A percentile compares a stretch with the other conserved stretches of the same genome.
These are phyloP conservation scores for Megathymus violae DNA, from an alignment of 1,140 invertebrate genomes.

Conservation along the genomic window DNA sequence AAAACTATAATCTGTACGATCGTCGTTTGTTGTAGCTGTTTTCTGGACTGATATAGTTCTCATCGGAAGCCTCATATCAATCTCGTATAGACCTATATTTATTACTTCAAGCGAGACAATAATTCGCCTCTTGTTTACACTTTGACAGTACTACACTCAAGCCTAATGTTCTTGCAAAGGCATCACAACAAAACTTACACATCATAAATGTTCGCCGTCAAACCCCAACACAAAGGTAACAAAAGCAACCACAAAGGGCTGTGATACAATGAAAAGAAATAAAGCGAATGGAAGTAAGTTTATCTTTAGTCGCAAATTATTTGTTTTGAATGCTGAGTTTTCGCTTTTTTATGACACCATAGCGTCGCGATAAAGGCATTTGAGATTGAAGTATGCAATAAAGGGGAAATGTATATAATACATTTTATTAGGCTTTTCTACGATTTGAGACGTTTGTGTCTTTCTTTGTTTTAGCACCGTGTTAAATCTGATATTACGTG, in stretches of 20 bases:
- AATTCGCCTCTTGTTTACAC: not conserved
- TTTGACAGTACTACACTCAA: not conserved
- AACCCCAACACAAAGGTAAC: conserved; percentile 44
- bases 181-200: conserved; percentile 41
- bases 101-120: not conserved
- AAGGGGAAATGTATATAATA: conserved; percentile 22
- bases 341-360: conserved; percentile 17
- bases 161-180: not conserved
- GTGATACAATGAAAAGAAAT: conserved; percentile 52
- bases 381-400: conserved; percentile 21
- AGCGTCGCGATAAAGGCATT: conserved; percentile 24
- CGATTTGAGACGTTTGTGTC: conserved; percentile 22
- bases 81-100: not conserved
- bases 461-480: conserved; percentile 18
- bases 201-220: conserved; percentile 42
- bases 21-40: no score
- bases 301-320: conserved; percentile 45
- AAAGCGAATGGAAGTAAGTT: conserved; percentile 46
- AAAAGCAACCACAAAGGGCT: conserved; percentile 48
- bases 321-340: conserved; percentile 28
- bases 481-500: conserved; percentile 18
- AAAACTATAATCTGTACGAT: no score
- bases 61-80: no score
- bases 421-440: conserved; percentile 12
- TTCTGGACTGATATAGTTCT: no score